Base-by-base conservation (phyloP, 2,888 invertebrate species). In the Eurytoma adleriae region DNA sequence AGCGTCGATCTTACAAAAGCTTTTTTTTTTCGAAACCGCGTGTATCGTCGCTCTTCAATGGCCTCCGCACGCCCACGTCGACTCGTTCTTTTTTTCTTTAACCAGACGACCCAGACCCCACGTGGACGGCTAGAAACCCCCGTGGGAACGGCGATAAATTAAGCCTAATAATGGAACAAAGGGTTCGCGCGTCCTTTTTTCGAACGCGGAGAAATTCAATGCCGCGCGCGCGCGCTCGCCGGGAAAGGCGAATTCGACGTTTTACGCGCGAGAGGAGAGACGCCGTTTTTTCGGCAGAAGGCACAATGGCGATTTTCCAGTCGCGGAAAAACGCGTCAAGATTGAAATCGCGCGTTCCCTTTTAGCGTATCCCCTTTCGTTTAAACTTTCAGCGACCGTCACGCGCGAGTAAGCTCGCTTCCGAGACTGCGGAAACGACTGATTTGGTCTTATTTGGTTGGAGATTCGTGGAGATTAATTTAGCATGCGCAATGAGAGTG, bases 91-190 rank as follows among this genome's bases (percentile, higher is more conserved):
- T 7, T 40, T 3, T 40, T 40, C 7, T 40, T 40, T 40, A 7
- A 7, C 4, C 40, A 4, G 40, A 40, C 40, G 40, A 40, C 40
- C 40, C 40, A 40, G 40, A 40, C 40, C 40, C 5, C 40, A 4
- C 40, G 40, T 40, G 40, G 40, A 40, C 40, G 40, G 40, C 40
- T 40, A 40, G 40, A 40, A 40, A 40, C 4, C 40, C 40, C 27
- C 14, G 57, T 18, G 20, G 20, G 54, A 66, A 54, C 16, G 68
- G 59, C 71, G 18, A 78, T 78, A 71, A 78, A 73, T 68, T 73
- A 68, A 69, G 18, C n/a, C 68, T 24, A 62, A 74, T 79, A 79
- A 78, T 62, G 48, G 78, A 68, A 73, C 78, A 73, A 78, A 73
- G 27, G 72, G 2, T 7, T n/a, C 27, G 13, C 13, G n/a, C 64